Percentiles rank a stretch among this genome's conserved stretches.
These are phyloP conservation scores for Antheraea mylitta DNA, from an alignment of 1,140 invertebrate genomes.

Conservation along the genomic window DNA sequence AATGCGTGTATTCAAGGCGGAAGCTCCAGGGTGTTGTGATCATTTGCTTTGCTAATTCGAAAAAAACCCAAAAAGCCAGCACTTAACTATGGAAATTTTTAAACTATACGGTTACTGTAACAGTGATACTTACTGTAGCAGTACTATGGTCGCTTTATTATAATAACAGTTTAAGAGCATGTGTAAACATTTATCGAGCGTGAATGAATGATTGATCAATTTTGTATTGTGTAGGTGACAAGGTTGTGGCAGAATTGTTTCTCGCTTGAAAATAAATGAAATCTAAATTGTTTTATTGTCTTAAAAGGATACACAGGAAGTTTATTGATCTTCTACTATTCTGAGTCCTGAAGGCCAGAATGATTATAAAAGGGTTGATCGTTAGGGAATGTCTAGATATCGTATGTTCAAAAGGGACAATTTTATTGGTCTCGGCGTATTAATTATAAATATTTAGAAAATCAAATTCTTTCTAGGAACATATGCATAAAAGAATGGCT, in stretches of 20 bases:
- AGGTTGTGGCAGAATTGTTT: neutral
- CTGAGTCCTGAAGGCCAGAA: too few relatives aligned
- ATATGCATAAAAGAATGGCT: too few relatives aligned
- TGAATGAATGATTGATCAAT: neutral
- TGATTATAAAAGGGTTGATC: too few relatives aligned
- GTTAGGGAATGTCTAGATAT: too few relatives aligned
- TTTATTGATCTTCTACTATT: too few relatives aligned
- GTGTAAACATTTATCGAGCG: neutral
- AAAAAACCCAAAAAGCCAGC: neutral
- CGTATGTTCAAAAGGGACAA: too few relatives aligned
- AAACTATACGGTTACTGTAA: neutral
- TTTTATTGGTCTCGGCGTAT: too few relatives aligned
- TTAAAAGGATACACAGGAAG: too few relatives aligned
- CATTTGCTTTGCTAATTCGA: conserved; percentile 1
- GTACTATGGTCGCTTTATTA: neutral
- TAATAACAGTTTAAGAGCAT: neutral
- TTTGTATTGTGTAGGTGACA: neutral
- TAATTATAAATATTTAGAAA: too few relatives aligned
- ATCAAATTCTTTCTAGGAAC: too few relatives aligned
- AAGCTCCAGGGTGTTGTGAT: neutral
- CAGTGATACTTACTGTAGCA: too few relatives aligned
- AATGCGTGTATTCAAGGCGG: neutral
- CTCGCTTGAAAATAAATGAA: neutral
- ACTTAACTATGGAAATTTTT: too few relatives aligned
- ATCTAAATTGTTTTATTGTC: neutral